These are phyloP conservation scores for Cataglyphis altisquamis DNA, from an alignment of 2,888 invertebrate species.

Conservation along the genomic window DNA sequence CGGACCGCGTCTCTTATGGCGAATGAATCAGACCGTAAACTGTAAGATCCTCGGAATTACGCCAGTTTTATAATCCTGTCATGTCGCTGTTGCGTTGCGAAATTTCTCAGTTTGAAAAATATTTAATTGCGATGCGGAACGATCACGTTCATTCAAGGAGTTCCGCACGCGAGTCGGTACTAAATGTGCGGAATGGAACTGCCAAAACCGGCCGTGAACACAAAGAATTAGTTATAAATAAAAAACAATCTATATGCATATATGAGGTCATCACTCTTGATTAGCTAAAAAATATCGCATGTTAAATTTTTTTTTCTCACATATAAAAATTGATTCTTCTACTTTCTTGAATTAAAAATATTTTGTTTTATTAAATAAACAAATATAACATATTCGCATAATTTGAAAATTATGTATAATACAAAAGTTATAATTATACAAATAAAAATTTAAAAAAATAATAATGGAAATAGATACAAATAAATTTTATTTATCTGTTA, in stretches of 20 bases:
- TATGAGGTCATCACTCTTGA: not conserved
- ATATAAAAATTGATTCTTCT: not conserved
- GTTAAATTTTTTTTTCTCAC: not conserved
- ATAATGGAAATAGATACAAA: not conserved
- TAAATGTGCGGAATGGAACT: conserved; percentile 1
- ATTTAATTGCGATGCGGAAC: conserved; percentile 10
- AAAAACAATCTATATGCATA: not conserved
- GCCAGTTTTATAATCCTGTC: conserved; percentile 52
- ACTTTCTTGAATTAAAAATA: not conserved
- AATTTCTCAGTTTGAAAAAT: conserved; percentile 45
- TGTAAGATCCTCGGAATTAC: conserved; percentile 34
- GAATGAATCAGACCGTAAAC: conserved; percentile 38
- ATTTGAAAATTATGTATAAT: not conserved
- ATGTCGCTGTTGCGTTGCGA: conserved; percentile 6
- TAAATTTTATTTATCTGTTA: conserved; percentile 1
- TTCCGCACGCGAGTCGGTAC: conserved; percentile 19
- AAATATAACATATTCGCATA: not conserved
- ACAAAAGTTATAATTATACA: conserved; percentile 11
- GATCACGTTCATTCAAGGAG: conserved; percentile 7
- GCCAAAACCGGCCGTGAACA: not conserved
- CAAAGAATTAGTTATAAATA: not conserved
- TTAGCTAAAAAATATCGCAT: not conserved
- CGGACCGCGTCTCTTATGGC: conserved; percentile 22
- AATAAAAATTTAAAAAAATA: not conserved
- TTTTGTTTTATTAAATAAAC: not conserved